Base-by-base conservation (phyloP, 2,888 invertebrate species). In the Acrobasis consociella region DNA sequence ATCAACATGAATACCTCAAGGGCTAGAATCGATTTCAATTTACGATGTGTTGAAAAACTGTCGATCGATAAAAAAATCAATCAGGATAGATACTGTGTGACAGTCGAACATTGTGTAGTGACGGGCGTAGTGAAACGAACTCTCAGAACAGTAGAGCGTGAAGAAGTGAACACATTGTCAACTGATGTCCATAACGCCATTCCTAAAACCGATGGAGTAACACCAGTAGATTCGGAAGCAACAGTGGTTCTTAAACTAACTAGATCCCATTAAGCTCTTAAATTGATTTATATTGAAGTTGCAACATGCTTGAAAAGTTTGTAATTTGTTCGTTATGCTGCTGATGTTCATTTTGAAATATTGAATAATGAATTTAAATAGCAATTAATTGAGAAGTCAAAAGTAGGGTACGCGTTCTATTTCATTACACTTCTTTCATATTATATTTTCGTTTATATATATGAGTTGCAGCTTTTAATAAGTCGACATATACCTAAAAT, bases 1-100 rank as follows among this genome's bases (percentile, higher is more conserved):
- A 76, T 79, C 77, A 78, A 73, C 69, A 69, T 69, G 77, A 72
- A 78, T 72, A 73, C 75, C 68, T 76, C 76, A 83, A 83, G 83
- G 83, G 81, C 77, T 79, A 75, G 80, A 83, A 82, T 85, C 81
- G 75, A 82, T 89, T 89, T 89, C 86, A 88, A 89, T 90, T 87
- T 87, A 83, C 77, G 72, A 70, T 76, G 74, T 80, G 74, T 77
- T 73, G 71, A 83, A 87, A 83, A 84, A 81, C 76, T 72, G 42
- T 42, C 42, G 67, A 72, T 71, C 70, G 74, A 77, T 78, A 62
- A 90, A 89, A 89, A 91, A 91, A 91, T 91, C 89, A 89, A 91
- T 91, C 90, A 89, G 89, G 88, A 83, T 78, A 78, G 83, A 77
- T 72, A 67, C 78, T 74, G 81, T 83, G 87, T 89, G 92, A 91